Evolutionary conservation across 2,888 invertebrate genomes (phyloP), one percentile per base, ranked within the genome.

Genomic region (Synergus umbraculus): DNA sequence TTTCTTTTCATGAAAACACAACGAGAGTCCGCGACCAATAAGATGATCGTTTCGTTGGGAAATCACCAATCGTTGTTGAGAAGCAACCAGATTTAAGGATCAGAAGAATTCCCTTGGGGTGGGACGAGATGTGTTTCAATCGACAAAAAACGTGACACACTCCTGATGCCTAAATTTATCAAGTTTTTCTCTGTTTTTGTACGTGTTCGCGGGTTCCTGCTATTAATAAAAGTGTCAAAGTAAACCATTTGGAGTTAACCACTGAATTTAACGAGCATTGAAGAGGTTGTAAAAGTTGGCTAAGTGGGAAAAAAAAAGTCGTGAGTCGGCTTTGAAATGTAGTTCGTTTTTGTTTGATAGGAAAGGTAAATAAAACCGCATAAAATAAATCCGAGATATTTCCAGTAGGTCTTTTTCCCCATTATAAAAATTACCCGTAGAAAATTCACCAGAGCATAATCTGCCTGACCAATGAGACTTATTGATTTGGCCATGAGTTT

Each of bases 1-100:
- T 83, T 80, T 81, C 54, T 49, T 66, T 77, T 29, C 63, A 54
- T 46, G 46, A 76, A 76, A 78, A 76, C 66, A 58, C 69, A 54
- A 69, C 73, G 77, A 69, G 54, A 54, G 29, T 54, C 22, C 37
- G 15, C 54, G n/a, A 54, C 73, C 73, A 73, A 73, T 73, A 13
- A 15, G n/a, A 54, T 10, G 54, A 15, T 37, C 22, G 8, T 12
- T n/a, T 54, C 41, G 41, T 69, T 69, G 29, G 54, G 49, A 73
- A 73, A 73, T 54, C 54, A 73, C 73, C 54, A 73, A 73, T 73
- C n/a, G 54, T 37, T 54, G 73, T 15, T 49, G 46, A 69, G 22
- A 69, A 69, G 22, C 29, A 22, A 12, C 12, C 15, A 13, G 12
- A 73, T 73, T 54, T 54, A 37, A 73, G 69, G 49, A 9, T 29